Evolutionary conservation across 2,113 vertebrate species (phyloP).

Genomic region (Hystrix brachyura): DNA sequence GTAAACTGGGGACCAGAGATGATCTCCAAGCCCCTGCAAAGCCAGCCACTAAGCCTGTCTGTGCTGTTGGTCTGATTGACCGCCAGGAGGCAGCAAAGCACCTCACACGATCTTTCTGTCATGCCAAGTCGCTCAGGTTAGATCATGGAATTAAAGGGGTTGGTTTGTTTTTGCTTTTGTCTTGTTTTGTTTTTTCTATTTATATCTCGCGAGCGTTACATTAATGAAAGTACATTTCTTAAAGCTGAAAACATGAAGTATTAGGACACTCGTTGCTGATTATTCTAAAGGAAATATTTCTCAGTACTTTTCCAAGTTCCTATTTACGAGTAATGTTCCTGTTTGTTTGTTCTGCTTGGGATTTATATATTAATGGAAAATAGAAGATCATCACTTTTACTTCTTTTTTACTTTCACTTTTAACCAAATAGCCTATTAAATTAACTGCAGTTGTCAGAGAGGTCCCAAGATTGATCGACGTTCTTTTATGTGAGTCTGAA

Average conservation of each 20-base stretch:
- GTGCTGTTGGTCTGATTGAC: not conserved
- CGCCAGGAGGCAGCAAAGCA: constrained; percentile 86
- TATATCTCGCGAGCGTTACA: not conserved
- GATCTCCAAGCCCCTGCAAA: not conserved
- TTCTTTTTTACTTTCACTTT: not conserved
- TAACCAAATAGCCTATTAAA: constrained; percentile 57
- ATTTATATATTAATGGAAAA: constrained; percentile 2
- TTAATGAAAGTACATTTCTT: not conserved
- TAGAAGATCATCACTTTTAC: constrained; percentile 26
- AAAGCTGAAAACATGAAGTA: constrained; percentile 4
- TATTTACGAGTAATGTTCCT: not conserved
- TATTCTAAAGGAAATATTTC: constrained; percentile 23
- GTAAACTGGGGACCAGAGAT: not conserved
- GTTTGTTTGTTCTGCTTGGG: not conserved
- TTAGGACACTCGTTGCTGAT: not conserved
- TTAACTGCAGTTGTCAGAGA: constrained; percentile 50
- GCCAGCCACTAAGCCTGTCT: not conserved
- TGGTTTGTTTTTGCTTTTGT: not conserved
- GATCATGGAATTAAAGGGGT: not conserved
- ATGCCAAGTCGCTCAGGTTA: not conserved
- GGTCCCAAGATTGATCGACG: constrained; percentile 52
- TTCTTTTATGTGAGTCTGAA: constrained; percentile 53
- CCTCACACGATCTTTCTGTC: constrained; percentile 19
- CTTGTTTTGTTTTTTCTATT: not conserved
- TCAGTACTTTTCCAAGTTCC: not conserved